Conservation (phyloP, 2,113 vertebrate genomes). For the Tinamus guttatus region DNA sequence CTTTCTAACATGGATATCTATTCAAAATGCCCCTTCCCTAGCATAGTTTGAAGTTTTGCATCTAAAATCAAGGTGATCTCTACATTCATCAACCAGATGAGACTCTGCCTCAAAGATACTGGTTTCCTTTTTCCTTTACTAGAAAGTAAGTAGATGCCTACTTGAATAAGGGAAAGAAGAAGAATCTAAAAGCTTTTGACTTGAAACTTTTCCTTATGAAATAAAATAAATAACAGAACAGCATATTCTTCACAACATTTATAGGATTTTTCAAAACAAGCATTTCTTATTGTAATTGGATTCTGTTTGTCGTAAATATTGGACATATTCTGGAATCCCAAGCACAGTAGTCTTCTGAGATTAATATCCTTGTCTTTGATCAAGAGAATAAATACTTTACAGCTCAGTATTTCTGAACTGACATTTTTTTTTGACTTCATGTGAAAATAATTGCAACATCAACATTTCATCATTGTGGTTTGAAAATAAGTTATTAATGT, state of each 20-base stretch:
- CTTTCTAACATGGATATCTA: not conserved
- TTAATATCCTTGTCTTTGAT: not conserved
- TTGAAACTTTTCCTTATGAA: not conserved
- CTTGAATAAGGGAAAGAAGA: not conserved
- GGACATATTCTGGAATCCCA: not conserved
- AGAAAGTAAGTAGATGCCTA: not conserved
- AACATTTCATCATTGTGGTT: not conserved
- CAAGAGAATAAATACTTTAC: not conserved
- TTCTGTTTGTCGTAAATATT: not conserved
- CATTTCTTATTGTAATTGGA: not conserved
- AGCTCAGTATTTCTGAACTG: not conserved
- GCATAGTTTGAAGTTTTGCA: not conserved
- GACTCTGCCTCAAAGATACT: fast-evolving
- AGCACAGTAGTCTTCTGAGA: not conserved
- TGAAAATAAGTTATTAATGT: constrained; percentile 11
- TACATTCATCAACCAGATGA: not conserved
- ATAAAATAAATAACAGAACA: not conserved
- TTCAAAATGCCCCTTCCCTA: not conserved
- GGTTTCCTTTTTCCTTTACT: not conserved
- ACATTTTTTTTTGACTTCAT: not conserved
- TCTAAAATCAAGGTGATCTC: not conserved
- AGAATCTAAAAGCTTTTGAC: not conserved
- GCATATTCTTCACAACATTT: not conserved
- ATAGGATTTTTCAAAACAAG: not conserved
- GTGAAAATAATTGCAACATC: not conserved